These are phyloP conservation scores for Zygaena filipendulae DNA, from an alignment of 2,888 invertebrate genomes.

Conservation along the genomic window DNA sequence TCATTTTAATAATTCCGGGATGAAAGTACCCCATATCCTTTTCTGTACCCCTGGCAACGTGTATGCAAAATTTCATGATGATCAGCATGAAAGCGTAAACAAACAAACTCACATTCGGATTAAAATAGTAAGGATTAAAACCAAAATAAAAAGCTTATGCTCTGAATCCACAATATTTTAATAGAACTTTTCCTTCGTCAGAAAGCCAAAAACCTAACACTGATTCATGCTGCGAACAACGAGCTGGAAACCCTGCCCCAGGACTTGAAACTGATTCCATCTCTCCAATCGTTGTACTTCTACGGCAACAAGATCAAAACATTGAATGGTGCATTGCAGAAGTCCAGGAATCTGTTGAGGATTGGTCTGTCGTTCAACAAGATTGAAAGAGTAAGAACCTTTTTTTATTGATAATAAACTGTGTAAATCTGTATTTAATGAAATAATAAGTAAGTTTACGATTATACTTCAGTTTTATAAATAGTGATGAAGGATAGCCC, in stretches of 20 bases:
- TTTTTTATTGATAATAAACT: slow-evolving; percentile 3
- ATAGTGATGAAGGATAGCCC: too few species aligned
- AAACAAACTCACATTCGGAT: too few species aligned
- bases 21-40: too few species aligned
- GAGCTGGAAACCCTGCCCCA: slow-evolving; percentile 75
- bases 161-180: too few species aligned
- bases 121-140: too few species aligned
- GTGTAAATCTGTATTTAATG: neutral
- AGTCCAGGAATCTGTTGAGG: slow-evolving; percentile 72
- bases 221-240: slow-evolving; percentile 81
- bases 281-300: slow-evolving; percentile 77
- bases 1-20: too few species aligned
- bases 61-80: too few species aligned
- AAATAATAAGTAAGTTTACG: neutral
- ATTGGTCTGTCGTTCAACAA: slow-evolving; percentile 79
- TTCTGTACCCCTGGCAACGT: too few species aligned
- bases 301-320: slow-evolving; percentile 77
- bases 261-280: slow-evolving; percentile 75
- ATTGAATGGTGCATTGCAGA: slow-evolving; percentile 77
- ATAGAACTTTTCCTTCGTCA: too few species aligned
- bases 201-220: slow-evolving; percentile 71
- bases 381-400: slow-evolving; percentile 73
- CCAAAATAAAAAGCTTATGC: too few species aligned
- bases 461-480: neutral
- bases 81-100: too few species aligned